Evolutionary conservation across 2,888 invertebrate genomes (phyloP).

Genomic region (Drosophila leonis): DNA sequence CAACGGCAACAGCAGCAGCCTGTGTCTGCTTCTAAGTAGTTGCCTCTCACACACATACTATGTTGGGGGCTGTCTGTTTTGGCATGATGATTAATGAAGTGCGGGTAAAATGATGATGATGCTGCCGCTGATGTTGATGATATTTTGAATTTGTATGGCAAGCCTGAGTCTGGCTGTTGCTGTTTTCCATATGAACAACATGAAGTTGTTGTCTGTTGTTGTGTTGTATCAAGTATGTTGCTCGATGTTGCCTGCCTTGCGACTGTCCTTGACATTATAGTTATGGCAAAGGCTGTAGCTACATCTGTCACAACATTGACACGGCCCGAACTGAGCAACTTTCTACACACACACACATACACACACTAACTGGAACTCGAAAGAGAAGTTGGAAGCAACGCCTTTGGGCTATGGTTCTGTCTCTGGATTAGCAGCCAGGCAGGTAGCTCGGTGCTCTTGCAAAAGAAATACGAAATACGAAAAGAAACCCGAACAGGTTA

Average conservation of each 20-base stretch:
- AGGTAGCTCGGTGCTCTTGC: slow-evolving; percentile 26
- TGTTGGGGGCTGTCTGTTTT: slow-evolving; percentile 73
- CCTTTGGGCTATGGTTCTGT: slow-evolving; percentile 24
- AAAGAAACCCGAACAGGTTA: slow-evolving; percentile 65
- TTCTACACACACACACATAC: slow-evolving; percentile 31
- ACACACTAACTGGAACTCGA: slow-evolving; percentile 22
- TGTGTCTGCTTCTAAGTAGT: slow-evolving; percentile 41
- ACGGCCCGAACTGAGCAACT: slow-evolving; percentile 42
- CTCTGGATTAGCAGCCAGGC: slow-evolving; percentile 40
- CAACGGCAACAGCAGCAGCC: not conserved
- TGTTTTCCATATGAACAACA: slow-evolving; percentile 57
- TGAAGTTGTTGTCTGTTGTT: slow-evolving; percentile 28
- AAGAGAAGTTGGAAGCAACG: slow-evolving; percentile 21
- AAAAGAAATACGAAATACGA: slow-evolving; percentile 5
- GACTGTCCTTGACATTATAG: slow-evolving; percentile 57
- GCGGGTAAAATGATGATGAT: slow-evolving; percentile 76
- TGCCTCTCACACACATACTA: slow-evolving; percentile 33
- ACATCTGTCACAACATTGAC: slow-evolving; percentile 55
- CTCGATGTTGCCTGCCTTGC: slow-evolving; percentile 23
- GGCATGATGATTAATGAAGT: slow-evolving; percentile 85
- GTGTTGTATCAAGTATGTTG: slow-evolving; percentile 1
- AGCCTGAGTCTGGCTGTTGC: slow-evolving; percentile 14
- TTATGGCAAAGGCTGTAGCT: slow-evolving; percentile 18
- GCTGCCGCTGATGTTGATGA: slow-evolving; percentile 32
- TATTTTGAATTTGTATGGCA: slow-evolving; percentile 26